Percentiles rank a stretch among this genome's conserved stretches.
phyloP scores from a whole-genome alignment of 1,140 invertebrate species.

The Apis florea region DNA sequence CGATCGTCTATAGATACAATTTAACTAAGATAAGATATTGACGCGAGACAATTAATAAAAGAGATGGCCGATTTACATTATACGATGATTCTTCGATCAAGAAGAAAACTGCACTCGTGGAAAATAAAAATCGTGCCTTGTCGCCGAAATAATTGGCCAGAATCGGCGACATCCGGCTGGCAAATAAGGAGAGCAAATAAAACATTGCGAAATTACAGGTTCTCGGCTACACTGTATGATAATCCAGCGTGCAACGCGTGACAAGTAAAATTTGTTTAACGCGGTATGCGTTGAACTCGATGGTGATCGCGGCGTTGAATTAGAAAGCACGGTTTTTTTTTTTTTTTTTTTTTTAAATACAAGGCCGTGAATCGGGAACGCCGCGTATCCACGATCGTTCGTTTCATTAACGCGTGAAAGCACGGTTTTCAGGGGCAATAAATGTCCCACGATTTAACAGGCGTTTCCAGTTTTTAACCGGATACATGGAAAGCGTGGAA shows the following conservation, averaged over 20 bases:
- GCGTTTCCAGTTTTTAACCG: neutral
- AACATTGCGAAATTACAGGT: constrained; percentile 8
- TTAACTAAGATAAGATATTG: no score
- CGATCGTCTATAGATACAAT: no score
- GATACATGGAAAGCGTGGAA: neutral
- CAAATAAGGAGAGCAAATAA: constrained; percentile 2
- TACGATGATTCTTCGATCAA: neutral
- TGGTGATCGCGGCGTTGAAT: neutral
- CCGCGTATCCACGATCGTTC: neutral
- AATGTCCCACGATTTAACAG: constrained; percentile 8
- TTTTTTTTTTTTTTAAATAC: no score
- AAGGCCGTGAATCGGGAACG: neutral
- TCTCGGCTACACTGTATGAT: constrained; percentile 7
- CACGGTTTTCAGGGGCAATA: neutral
- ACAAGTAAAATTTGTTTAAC: constrained; percentile 14
- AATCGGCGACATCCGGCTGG: constrained; percentile 20
- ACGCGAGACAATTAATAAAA: neutral
- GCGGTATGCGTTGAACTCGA: neutral
- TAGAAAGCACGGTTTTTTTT: constrained; percentile 6
- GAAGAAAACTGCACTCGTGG: neutral
- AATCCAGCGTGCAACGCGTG: neutral
- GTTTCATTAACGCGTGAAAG: constrained; percentile 16
- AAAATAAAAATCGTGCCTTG: constrained; percentile 22
- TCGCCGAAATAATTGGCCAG: constrained; percentile 23
- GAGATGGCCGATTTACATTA: no score